phyloP scores from a whole-genome alignment of 2,113 vertebrate species.

The Bombycilla garrulus region DNA sequence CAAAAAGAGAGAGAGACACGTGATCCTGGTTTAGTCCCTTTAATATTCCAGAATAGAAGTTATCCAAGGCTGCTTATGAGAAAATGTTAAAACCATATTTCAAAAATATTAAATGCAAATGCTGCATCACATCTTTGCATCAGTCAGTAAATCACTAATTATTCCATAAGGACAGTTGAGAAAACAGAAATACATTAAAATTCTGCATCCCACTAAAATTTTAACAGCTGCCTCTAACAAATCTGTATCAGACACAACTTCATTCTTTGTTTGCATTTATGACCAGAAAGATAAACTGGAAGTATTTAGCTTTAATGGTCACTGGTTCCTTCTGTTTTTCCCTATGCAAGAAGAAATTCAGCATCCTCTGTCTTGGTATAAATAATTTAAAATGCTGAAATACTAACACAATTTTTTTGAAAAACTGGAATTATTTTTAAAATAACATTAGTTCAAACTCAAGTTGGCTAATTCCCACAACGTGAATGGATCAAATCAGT shows the following conservation, averaged over 20 bases:
- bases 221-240: background rate
- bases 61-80: background rate
- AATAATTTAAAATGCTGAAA: background rate
- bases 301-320: background rate
- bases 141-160: background rate
- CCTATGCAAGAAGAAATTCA: background rate
- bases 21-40: background rate
- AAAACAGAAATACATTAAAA: background rate
- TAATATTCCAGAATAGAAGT: background rate
- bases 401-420: background rate
- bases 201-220: background rate
- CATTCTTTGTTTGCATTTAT: background rate
- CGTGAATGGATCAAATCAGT: background rate
- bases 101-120: background rate
- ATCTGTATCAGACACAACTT: background rate
- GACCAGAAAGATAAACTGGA: background rate
- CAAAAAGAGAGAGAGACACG: background rate
- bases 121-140: background rate
- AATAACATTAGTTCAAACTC: background rate
- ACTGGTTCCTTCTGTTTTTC: background rate
- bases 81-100: background rate
- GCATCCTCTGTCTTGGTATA: background rate
- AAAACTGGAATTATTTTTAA: background rate
- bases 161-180: background rate
- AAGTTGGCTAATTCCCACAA: background rate